These are phyloP conservation scores for Lasioglossum pauxillum DNA, from an alignment of 2,888 invertebrate genomes.

Conservation along the genomic window DNA sequence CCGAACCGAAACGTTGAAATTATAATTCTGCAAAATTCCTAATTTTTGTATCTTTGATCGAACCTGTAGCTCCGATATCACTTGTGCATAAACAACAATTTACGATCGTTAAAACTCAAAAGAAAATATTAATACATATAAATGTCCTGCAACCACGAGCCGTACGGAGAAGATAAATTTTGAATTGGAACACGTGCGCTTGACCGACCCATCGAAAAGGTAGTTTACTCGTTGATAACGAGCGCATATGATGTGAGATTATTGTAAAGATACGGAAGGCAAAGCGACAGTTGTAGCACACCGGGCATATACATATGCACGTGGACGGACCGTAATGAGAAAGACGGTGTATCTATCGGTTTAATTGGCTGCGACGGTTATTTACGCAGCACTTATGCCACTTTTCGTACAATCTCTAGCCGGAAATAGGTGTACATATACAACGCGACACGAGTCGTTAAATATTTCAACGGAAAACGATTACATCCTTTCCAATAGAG, in stretches of 20 bases:
- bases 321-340: slow-evolving; percentile 47
- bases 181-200: slow-evolving; percentile 57
- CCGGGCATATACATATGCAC: slow-evolving; percentile 7
- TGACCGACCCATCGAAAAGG: slow-evolving; percentile 69
- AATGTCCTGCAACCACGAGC: too few relatives aligned
- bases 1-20: too few relatives aligned
- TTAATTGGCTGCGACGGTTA: slow-evolving; percentile 64
- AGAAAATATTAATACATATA: neutral
- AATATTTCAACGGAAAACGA: slow-evolving; percentile 34
- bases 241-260: slow-evolving; percentile 74
- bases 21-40: too few relatives aligned
- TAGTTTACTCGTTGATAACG: slow-evolving; percentile 77
- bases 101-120: too few relatives aligned
- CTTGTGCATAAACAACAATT: too few relatives aligned
- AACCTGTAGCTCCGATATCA: too few relatives aligned
- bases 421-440: neutral
- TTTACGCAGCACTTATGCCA: slow-evolving; percentile 69
- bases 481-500: too few relatives aligned
- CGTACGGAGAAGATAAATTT: slow-evolving; percentile 47
- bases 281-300: slow-evolving; percentile 60
- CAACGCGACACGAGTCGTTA: neutral
- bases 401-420: slow-evolving; percentile 7
- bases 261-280: slow-evolving; percentile 76
- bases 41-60: too few relatives aligned
- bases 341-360: slow-evolving; percentile 57